Evolutionary conservation across 2,888 invertebrate genomes (phyloP).

Genomic region (Xestia rhomboidea): DNA sequence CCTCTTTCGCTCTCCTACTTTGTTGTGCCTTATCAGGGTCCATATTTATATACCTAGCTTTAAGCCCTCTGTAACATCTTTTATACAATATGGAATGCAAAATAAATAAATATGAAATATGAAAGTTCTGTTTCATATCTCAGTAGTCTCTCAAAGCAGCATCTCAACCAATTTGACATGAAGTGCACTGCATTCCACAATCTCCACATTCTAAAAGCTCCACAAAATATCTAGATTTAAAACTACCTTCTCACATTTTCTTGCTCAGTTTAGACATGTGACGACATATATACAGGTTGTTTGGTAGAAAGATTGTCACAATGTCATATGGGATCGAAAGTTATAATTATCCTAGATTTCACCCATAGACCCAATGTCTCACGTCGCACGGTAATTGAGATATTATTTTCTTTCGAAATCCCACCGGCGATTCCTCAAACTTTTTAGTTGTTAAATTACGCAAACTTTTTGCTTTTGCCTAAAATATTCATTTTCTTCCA

Average conservation of each 20-base stretch:
- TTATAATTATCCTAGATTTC: not conserved
- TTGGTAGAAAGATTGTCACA: not conserved
- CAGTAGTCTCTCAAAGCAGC: conserved; percentile 9
- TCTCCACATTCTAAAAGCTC: conserved; percentile 16
- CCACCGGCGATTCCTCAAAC: not conserved
- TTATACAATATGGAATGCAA: no score
- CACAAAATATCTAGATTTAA: conserved; percentile 30
- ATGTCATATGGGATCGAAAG: not conserved
- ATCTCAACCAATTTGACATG: conserved; percentile 35
- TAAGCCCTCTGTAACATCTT: no score
- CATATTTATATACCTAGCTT: no score
- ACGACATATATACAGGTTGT: not conserved
- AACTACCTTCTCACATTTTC: conserved; percentile 18
- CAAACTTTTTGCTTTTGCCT: not conserved
- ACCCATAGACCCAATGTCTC: not conserved
- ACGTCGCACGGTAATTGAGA: not conserved
- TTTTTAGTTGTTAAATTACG: not conserved
- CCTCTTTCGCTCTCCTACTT: no score
- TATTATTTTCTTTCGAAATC: not conserved
- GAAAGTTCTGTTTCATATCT: conserved; percentile 19
- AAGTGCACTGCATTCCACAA: conserved; percentile 12
- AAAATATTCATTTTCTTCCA: not conserved
- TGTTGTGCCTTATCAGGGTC: no score
- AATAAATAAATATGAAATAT: no score
- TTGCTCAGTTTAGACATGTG: not conserved